Evolutionary conservation across 2,888 invertebrate species (phyloP).

Genomic region (Sialis lutaria): DNA sequence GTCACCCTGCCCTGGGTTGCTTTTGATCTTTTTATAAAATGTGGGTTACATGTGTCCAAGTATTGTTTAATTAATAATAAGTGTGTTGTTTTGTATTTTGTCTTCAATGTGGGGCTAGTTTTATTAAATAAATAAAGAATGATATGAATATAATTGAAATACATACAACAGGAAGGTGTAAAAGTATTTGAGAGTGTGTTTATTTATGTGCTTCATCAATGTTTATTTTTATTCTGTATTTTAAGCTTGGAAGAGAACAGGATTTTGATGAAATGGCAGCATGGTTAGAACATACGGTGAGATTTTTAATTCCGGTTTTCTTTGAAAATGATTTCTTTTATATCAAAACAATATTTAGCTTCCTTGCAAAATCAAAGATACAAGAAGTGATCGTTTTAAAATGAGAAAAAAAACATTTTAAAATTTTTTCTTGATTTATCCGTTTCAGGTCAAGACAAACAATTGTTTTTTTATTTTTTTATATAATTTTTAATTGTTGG

Average conservation of each 20-base stretch:
- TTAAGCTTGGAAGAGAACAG: slow-evolving; percentile 43
- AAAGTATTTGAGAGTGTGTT: slow-evolving; percentile 11
- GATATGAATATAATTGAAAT: slow-evolving; percentile 1
- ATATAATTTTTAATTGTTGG: slow-evolving; percentile 6
- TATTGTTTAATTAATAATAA: no score
- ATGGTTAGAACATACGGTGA: slow-evolving; percentile 77
- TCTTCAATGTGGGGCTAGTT: slow-evolving; percentile 16
- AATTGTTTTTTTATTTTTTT: slow-evolving; percentile 5
- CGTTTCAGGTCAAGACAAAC: no score
- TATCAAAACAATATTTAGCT: slow-evolving; percentile 1
- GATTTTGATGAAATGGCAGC: slow-evolving; percentile 92
- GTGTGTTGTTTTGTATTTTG: slow-evolving; percentile 16
- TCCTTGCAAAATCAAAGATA: no score
- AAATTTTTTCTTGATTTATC: no score
- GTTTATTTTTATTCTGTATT: slow-evolving; percentile 21
- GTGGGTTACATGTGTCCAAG: no score
- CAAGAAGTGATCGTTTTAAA: no score
- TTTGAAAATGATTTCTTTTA: not conserved
- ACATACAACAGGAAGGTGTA: slow-evolving; percentile 4
- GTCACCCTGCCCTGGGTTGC: no score
- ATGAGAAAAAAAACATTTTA: no score
- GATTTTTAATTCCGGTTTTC: slow-evolving; percentile 24
- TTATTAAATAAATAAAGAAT: slow-evolving; percentile 8
- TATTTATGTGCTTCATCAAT: slow-evolving; percentile 21
- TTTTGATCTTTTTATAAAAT: no score